These are phyloP conservation scores for Nezara viridula DNA, from an alignment of 2,888 invertebrate species.

Conservation along the genomic window DNA sequence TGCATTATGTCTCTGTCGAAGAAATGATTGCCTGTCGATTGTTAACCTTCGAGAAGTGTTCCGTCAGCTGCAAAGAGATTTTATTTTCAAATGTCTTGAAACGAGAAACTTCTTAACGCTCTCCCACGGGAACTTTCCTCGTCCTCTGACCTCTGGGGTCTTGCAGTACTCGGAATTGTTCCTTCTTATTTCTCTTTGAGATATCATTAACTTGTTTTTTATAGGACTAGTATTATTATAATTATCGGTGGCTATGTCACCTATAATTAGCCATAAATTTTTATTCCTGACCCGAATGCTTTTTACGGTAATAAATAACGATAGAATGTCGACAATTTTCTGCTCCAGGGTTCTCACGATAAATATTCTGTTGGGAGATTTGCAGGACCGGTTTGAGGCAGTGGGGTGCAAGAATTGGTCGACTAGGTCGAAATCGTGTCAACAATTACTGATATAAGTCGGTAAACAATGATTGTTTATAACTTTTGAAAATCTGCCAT, in stretches of 20 bases:
- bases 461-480: too few relatives aligned
- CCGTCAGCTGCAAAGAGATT: background rate
- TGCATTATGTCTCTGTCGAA: too few relatives aligned
- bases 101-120: background rate
- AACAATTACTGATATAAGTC: background rate
- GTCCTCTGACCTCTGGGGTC: background rate
- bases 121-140: constrained; percentile 26
- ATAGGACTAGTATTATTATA: too few relatives aligned
- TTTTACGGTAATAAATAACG: background rate
- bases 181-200: background rate
- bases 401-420: background rate
- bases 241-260: too few relatives aligned
- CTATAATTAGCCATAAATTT: background rate
- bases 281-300: background rate
- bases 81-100: background rate
- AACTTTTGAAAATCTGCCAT: too few relatives aligned
- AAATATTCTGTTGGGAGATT: constrained; percentile 9
- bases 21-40: background rate
- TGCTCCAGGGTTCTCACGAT: background rate
- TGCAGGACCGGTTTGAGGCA: background rate
- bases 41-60: background rate
- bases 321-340: background rate
- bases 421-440: background rate
- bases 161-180: background rate
- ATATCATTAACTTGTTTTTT: too few relatives aligned